phyloP scores from a whole-genome alignment of 2,888 invertebrate species.

The Orthonychiurus folsomi region DNA sequence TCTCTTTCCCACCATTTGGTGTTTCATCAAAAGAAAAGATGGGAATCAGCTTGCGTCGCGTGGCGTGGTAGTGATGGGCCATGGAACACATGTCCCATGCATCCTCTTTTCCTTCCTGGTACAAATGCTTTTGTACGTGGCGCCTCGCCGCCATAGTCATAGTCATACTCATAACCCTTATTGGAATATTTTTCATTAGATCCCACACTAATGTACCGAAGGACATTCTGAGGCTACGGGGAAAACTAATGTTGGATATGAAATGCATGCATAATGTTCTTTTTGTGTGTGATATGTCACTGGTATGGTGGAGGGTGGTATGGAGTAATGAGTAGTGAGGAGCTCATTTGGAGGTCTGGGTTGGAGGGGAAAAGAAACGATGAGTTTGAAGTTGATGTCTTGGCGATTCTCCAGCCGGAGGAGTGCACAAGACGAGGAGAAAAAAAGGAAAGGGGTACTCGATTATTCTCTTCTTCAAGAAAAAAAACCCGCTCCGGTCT shows the following conservation, averaged over 20 bases:
- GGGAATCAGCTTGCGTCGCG: background rate
- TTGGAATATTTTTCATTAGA: background rate
- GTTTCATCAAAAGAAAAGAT: too few relatives aligned
- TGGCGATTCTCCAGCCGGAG: background rate
- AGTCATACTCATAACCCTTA: background rate
- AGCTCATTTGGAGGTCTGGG: background rate
- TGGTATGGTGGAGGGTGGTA: background rate
- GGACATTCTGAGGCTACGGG: background rate
- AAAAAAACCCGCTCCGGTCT: too few relatives aligned
- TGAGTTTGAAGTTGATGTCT: constrained; percentile 9
- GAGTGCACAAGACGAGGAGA: too few relatives aligned
- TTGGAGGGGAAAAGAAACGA: background rate
- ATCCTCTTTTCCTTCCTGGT: background rate
- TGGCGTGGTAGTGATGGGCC: too few relatives aligned
- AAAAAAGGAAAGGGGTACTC: too few relatives aligned
- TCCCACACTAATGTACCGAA: too few relatives aligned
- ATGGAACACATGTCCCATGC: too few relatives aligned
- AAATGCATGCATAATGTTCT: background rate
- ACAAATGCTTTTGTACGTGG: background rate
- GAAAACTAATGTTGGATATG: background rate
- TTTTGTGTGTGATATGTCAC: background rate
- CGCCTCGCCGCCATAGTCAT: background rate
- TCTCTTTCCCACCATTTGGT: background rate
- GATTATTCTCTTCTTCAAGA: too few relatives aligned
- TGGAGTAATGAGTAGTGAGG: background rate